phyloP scores from a whole-genome alignment of 2,888 invertebrate species.

The Yponomeuta cagnagella region DNA sequence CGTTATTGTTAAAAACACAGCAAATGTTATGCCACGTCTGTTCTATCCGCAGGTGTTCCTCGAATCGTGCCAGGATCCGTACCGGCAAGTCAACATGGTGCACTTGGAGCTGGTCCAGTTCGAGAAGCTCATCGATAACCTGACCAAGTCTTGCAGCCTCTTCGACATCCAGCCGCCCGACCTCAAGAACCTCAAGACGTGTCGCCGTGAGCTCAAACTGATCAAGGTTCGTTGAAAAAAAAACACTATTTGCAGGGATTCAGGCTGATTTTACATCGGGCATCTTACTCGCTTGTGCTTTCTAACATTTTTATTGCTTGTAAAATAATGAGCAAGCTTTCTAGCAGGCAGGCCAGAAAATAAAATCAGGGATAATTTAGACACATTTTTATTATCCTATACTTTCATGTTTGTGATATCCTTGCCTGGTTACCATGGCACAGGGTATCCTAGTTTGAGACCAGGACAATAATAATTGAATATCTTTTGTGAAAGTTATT shows the following conservation, averaged over 20 bases:
- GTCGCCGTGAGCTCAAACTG: conserved; percentile 85
- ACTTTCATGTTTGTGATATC: too few relatives aligned
- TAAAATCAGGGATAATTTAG: too few relatives aligned
- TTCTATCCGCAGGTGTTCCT: conserved; percentile 69
- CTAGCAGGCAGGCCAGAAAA: too few relatives aligned
- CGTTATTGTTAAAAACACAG: too few relatives aligned
- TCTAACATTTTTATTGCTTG: too few relatives aligned
- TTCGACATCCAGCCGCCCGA: conserved; percentile 93
- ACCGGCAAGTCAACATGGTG: conserved; percentile 80
- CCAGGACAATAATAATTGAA: too few relatives aligned
- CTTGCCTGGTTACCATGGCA: too few relatives aligned
- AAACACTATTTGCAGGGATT: background rate
- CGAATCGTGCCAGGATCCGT: conserved; percentile 80
- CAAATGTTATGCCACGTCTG: too few relatives aligned
- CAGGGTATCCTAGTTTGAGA: too few relatives aligned
- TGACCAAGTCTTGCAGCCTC: conserved; percentile 84
- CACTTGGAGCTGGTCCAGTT: conserved; percentile 79
- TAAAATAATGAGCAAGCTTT: too few relatives aligned
- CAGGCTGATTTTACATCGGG: background rate
- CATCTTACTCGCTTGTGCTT: background rate
- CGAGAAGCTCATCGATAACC: conserved; percentile 79
- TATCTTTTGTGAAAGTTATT: too few relatives aligned
- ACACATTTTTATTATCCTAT: too few relatives aligned
- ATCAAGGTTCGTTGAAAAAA: conserved; percentile 75
- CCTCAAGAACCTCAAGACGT: conserved; percentile 83